These are phyloP conservation scores for Napeogenes inachia DNA, from an alignment of 2,888 invertebrate species.

Conservation along the genomic window DNA sequence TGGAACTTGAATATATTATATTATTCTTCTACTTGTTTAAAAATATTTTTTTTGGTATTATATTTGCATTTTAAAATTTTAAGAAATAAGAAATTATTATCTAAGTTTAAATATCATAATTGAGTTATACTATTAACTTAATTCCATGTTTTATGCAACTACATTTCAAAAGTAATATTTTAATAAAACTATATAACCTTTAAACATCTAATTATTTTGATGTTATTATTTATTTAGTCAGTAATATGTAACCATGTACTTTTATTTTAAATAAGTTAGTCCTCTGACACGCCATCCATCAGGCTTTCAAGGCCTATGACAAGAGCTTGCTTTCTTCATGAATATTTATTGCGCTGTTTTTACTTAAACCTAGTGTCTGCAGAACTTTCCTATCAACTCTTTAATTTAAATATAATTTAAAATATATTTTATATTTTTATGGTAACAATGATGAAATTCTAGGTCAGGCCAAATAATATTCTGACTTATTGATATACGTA, in stretches of 20 bases:
- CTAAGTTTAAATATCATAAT: no score
- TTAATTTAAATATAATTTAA: conserved; percentile 8
- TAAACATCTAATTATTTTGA: not conserved
- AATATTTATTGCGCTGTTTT: conserved; percentile 68
- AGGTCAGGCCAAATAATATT: no score
- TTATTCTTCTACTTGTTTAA: not conserved
- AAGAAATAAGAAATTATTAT: no score
- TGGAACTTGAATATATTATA: conserved; percentile 15
- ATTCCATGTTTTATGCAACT: no score
- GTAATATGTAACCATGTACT: conserved; percentile 19
- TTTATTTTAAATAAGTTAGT: conserved; percentile 37
- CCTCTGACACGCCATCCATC: conserved; percentile 64
- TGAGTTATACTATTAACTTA: no score
- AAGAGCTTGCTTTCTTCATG: conserved; percentile 68
- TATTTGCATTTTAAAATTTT: no score
- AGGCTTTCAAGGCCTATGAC: conserved; percentile 66
- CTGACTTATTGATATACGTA: no score
- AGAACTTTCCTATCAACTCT: conserved; percentile 20
- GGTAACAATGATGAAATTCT: no score
- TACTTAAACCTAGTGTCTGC: conserved; percentile 34
- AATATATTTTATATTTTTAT: not conserved
- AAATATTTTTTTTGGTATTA: no score
- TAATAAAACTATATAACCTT: no score
- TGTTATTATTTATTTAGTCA: not conserved
- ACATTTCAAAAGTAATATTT: no score